Evolutionary conservation across 2,888 invertebrate species (phyloP).

Genomic region (Seira musarum): DNA sequence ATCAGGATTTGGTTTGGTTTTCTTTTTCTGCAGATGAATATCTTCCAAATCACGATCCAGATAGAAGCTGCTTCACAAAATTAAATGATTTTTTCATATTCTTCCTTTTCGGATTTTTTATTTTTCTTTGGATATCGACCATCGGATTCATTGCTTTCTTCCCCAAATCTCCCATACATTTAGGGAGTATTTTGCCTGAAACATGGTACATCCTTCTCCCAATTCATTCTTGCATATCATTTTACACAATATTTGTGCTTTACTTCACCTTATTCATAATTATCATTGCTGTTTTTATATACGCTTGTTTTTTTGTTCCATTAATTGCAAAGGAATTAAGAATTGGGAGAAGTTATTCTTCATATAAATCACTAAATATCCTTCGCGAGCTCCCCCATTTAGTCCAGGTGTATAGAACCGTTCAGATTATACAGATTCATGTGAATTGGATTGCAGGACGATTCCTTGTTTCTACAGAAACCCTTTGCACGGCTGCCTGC

Average conservation of each 20-base stretch:
- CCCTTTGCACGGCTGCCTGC: not conserved
- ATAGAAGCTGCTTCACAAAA: too few species aligned
- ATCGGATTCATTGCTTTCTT: not conserved
- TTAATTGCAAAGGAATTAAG: not conserved
- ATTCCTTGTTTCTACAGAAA: not conserved
- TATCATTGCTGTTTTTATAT: not conserved
- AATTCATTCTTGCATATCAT: not conserved
- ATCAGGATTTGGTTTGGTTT: too few species aligned
- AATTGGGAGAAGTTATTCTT: not conserved
- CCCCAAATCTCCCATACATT: not conserved
- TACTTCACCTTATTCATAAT: not conserved
- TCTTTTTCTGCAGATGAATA: too few species aligned
- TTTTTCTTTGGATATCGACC: too few species aligned
- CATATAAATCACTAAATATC: not conserved
- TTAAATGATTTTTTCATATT: too few species aligned
- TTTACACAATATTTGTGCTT: not conserved
- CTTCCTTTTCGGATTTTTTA: too few species aligned
- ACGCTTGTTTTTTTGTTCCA: not conserved
- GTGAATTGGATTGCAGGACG: not conserved
- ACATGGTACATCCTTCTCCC: not conserved
- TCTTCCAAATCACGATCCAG: too few species aligned
- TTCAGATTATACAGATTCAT: not conserved
- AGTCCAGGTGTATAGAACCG: not conserved
- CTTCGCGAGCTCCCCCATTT: not conserved
- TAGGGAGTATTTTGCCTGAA: not conserved